Evolutionary conservation across 2,113 vertebrate genomes (phyloP).

Genomic region (Colius striatus): DNA sequence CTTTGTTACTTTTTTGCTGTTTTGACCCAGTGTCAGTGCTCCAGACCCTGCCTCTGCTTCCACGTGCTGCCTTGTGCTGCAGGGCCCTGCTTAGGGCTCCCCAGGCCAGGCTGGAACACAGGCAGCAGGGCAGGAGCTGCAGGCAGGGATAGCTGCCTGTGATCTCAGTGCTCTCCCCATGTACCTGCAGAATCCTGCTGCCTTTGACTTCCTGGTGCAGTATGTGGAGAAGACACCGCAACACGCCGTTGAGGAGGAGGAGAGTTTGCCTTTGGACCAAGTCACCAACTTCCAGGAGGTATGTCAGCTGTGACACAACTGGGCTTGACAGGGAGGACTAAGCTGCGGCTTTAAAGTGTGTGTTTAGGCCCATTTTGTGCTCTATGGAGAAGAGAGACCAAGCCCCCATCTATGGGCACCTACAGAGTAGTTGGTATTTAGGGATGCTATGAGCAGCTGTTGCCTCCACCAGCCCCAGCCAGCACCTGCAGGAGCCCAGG

Average conservation of each 20-base stretch:
- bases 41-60: neutral
- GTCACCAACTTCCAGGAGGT: slow-evolving; percentile 95
- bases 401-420: neutral
- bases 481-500: neutral
- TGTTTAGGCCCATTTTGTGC: neutral
- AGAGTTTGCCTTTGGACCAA: slow-evolving; percentile 89
- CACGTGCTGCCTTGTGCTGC: neutral
- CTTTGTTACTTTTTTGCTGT: neutral
- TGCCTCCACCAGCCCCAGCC: neutral
- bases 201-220: slow-evolving; percentile 91
- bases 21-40: no score
- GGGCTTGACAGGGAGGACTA: neutral
- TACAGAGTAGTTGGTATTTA: neutral
- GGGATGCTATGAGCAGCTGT: neutral
- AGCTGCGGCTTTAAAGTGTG: neutral
- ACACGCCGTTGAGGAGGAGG: slow-evolving; percentile 93
- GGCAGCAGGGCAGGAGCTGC: neutral
- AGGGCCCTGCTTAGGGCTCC: neutral
- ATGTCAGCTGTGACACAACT: fast-evolving
- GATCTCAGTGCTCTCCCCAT: neutral
- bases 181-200: slow-evolving; percentile 88
- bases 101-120: neutral
- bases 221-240: slow-evolving; percentile 89
- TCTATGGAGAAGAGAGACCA: neutral
- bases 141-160: fast-evolving